Evolutionary conservation across 2,113 vertebrate genomes (phyloP).

Genomic region (Neomonachus schauinslandi): DNA sequence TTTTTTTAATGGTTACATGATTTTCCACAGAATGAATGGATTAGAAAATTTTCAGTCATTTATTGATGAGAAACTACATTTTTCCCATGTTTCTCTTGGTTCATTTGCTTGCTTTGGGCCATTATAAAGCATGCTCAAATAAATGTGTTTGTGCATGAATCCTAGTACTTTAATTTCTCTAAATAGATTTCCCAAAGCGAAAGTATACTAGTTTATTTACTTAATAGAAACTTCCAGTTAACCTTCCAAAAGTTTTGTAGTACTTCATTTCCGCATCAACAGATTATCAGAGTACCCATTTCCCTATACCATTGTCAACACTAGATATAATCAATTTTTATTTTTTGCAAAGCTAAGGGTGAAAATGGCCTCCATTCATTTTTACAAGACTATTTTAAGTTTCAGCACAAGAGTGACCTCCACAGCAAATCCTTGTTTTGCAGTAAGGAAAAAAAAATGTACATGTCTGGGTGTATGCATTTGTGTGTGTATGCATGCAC

Average conservation of each 20-base stretch:
- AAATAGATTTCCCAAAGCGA: background rate
- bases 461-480: background rate
- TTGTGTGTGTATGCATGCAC: background rate
- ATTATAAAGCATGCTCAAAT: background rate
- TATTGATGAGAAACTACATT: background rate
- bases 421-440: background rate
- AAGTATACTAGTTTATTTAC: background rate
- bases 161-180: background rate
- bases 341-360: background rate
- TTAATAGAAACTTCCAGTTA: background rate
- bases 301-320: background rate
- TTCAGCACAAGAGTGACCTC: background rate
- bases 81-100: background rate
- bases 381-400: background rate
- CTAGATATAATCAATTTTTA: background rate
- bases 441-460: background rate
- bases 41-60: background rate
- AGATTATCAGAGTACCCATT: background rate
- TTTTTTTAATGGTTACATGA: background rate
- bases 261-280: background rate
- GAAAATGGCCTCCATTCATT: background rate
- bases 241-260: background rate
- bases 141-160: background rate
- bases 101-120: background rate
- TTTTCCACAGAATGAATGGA: background rate